Percentiles rank a stretch among this genome's conserved stretches.
Conservation (phyloP, 2,113 vertebrate genomes). For the Nycticryphes semicollaris region DNA sequence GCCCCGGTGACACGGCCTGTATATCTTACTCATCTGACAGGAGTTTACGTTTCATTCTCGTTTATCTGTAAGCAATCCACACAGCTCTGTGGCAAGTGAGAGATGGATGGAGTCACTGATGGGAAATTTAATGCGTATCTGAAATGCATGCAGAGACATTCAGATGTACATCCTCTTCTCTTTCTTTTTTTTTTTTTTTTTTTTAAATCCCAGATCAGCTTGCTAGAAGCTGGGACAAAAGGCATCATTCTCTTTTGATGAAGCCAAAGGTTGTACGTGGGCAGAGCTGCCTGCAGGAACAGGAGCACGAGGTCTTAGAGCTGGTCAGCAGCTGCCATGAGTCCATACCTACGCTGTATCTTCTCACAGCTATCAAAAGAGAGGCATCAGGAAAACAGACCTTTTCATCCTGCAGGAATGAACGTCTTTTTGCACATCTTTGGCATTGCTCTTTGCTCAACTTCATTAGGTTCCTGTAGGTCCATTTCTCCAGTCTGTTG, state of each 20-base stretch:
- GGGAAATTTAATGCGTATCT: neutral
- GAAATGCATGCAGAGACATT: neutral
- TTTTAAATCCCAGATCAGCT: neutral
- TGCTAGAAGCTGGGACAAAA: neutral
- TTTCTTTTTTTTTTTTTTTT: neutral
- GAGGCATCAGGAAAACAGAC: neutral
- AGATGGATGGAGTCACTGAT: constrained; percentile 30
- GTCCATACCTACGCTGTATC: neutral
- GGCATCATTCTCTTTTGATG: neutral
- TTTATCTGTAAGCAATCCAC: constrained; percentile 32
- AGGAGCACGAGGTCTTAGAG: neutral
- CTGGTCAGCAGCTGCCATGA: neutral
- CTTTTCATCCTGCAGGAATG: neutral
- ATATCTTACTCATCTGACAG: neutral
- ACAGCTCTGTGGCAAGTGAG: neutral
- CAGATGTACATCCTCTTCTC: neutral
- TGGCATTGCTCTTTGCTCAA: neutral
- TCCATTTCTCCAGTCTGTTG: neutral
- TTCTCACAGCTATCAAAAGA: neutral
- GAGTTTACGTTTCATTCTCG: constrained; percentile 22
- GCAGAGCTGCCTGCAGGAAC: neutral
- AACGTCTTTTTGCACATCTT: neutral
- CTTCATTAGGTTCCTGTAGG: neutral
- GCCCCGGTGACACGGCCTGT: neutral
- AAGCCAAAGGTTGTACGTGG: accelerated